Conservation (phyloP, 1,140 invertebrate species). For the Drosophila tristis region DNA sequence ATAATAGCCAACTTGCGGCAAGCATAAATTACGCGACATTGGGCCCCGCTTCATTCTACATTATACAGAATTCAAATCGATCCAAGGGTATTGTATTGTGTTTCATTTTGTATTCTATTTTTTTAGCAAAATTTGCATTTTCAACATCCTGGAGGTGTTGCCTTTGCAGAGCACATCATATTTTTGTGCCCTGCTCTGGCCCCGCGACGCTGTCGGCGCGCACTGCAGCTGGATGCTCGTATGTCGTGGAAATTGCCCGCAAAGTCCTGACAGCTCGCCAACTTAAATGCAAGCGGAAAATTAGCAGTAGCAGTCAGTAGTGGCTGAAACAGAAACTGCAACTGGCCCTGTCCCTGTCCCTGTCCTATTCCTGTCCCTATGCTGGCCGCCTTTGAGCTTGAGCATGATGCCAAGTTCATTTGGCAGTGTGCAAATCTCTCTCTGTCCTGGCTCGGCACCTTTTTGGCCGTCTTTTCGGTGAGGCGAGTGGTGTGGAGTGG, state of each 20-base stretch:
- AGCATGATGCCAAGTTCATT: conserved; percentile 65
- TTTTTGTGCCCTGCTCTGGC: too few relatives aligned
- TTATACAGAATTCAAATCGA: too few relatives aligned
- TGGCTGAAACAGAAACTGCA: conserved; percentile 28
- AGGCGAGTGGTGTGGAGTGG: not conserved
- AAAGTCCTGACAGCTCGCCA: conserved; percentile 56
- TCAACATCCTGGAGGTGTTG: too few relatives aligned
- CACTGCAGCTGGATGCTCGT: conserved; percentile 1
- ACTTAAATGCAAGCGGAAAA: conserved; percentile 20
- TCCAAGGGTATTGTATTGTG: too few relatives aligned
- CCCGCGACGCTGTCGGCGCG: conserved; percentile 8
- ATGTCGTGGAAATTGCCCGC: conserved; percentile 57
- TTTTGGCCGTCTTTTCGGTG: conserved; percentile 36
- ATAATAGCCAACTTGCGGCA: conserved; percentile 19
- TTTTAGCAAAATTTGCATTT: too few relatives aligned
- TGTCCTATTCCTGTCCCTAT: conserved; percentile 10
- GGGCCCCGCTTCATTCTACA: too few relatives aligned
- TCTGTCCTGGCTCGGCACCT: conserved; percentile 43
- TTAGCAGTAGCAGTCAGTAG: conserved; percentile 22
- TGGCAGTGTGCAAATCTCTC: conserved; percentile 57
- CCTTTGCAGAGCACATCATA: too few relatives aligned
- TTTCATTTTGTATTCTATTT: too few relatives aligned
- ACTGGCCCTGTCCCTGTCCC: conserved; percentile 3
- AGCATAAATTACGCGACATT: conserved; percentile 24
- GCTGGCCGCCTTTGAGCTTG: too few relatives aligned